Evolutionary conservation across 2,113 vertebrate species (phyloP).

Genomic region (Eubucco bourcierii): DNA sequence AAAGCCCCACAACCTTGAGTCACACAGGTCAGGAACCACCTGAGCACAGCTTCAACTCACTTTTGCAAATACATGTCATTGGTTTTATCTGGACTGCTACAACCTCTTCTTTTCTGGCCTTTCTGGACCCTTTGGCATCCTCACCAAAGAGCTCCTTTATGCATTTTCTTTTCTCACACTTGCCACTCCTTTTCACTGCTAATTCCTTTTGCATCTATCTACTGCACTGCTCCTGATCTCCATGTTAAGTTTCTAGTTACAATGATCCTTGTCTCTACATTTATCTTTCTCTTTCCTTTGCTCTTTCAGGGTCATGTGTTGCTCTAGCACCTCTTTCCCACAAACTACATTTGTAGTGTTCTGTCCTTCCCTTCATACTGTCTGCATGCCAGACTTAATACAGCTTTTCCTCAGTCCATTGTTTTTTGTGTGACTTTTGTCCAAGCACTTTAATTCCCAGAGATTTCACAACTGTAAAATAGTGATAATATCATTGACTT

Average conservation of each 20-base stretch:
- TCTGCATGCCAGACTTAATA: neutral
- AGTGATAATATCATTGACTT: neutral
- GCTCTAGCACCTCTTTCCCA: neutral
- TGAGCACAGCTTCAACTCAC: neutral
- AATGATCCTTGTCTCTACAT: neutral
- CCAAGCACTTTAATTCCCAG: neutral
- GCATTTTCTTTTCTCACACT: neutral
- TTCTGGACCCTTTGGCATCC: neutral
- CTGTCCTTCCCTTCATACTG: neutral
- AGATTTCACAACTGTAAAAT: neutral
- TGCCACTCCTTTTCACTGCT: neutral
- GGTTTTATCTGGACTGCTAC: conserved; percentile 6
- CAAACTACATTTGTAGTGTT: neutral
- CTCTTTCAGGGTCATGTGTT: neutral
- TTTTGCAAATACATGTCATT: fast-evolving
- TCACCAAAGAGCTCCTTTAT: neutral
- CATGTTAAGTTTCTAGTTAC: neutral
- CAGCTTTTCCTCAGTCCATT: neutral
- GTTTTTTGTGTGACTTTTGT: neutral
- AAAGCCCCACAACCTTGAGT: neutral
- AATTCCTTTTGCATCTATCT: neutral
- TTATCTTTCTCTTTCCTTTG: neutral
- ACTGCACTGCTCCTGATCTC: neutral
- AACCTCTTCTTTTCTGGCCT: neutral
- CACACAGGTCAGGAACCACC: neutral